Conservation (phyloP, 1,140 invertebrate species). For the Eulimnadia texana region DNA sequence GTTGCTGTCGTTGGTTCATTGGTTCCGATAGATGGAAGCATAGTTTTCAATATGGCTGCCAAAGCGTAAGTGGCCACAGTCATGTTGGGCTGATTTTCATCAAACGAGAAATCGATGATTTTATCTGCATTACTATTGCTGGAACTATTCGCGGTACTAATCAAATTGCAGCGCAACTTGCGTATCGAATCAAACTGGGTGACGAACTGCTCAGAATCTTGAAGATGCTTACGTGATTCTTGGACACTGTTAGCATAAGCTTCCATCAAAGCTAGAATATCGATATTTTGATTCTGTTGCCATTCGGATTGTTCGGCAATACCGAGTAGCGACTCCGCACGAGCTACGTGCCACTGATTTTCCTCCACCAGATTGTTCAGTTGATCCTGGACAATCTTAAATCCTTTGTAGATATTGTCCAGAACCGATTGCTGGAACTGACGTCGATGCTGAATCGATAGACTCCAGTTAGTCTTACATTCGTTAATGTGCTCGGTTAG, state of each 20-base stretch:
- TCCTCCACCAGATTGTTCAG: neutral
- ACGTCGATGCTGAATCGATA: neutral
- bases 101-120: neutral
- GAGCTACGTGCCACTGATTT: neutral
- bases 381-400: neutral
- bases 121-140: no score
- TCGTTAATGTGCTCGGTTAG: neutral
- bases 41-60: neutral
- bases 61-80: neutral
- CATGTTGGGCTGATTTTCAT: neutral
- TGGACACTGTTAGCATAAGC: neutral
- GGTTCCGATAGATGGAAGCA: no score
- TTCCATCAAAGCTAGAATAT: no score
- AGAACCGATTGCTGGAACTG: neutral
- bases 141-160: neutral
- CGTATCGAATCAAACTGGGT: no score
- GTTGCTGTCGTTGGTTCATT: no score
- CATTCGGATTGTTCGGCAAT: neutral
- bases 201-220: no score
- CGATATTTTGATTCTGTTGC: no score
- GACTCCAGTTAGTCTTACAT: neutral
- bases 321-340: neutral
- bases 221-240: no score
- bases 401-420: neutral
- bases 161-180: no score